phyloP scores from a whole-genome alignment of 2,888 invertebrate genomes.

The Shargacucullia verbasci region DNA sequence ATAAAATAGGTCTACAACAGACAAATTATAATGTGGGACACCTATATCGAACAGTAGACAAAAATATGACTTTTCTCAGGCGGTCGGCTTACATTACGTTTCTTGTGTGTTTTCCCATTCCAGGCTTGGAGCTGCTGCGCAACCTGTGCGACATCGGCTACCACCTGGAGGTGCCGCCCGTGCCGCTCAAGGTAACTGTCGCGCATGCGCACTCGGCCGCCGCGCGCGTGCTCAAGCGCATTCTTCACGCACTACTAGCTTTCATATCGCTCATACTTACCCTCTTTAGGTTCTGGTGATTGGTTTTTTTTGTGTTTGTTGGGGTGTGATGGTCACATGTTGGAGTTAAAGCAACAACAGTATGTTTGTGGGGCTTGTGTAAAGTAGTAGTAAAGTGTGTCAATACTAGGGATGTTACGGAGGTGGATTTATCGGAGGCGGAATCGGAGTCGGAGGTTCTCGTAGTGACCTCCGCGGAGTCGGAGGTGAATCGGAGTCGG shows the following conservation, averaged over 20 bases:
- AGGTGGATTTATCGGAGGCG: too few relatives aligned
- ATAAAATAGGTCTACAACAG: too few relatives aligned
- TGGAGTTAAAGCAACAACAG: background rate
- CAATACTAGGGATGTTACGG: too few relatives aligned
- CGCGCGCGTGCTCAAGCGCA: slow-evolving; percentile 30
- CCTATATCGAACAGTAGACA: too few relatives aligned
- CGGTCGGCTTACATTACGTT: background rate
- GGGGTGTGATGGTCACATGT: slow-evolving; percentile 19
- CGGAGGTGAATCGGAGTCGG: too few relatives aligned
- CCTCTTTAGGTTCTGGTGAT: slow-evolving; percentile 62
- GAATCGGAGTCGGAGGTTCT: too few relatives aligned
- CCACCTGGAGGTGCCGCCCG: slow-evolving; percentile 92
- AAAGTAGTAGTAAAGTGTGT: too few relatives aligned
- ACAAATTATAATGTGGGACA: too few relatives aligned
- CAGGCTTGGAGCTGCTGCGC: slow-evolving; percentile 90
- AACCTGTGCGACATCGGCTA: slow-evolving; percentile 91
- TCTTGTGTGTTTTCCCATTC: slow-evolving; percentile 43
- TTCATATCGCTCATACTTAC: slow-evolving; percentile 66
- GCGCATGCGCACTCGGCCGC: slow-evolving; percentile 28
- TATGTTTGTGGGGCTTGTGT: too few relatives aligned
- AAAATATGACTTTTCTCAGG: too few relatives aligned
- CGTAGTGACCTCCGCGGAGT: too few relatives aligned
- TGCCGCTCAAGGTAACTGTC: slow-evolving; percentile 90
- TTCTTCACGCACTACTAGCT: slow-evolving; percentile 65
- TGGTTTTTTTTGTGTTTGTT: slow-evolving; percentile 7